A percentile compares a stretch with the other conserved stretches of the same genome.
These are phyloP conservation scores for Synanthedon myopaeformis DNA, from an alignment of 2,888 invertebrate species.

Conservation along the genomic window DNA sequence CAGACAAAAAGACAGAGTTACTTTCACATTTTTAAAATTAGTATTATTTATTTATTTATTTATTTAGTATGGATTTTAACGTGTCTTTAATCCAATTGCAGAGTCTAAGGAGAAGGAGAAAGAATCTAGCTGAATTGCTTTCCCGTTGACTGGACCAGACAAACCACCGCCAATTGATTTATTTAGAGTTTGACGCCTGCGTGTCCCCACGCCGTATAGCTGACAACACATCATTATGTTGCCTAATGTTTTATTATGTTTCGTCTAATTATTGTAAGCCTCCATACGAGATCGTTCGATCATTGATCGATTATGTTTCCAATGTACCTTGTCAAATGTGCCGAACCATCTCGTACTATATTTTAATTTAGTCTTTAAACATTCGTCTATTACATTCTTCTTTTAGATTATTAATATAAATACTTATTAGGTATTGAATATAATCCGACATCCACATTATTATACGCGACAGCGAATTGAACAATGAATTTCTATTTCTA, in stretches of 20 bases:
- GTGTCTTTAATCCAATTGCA: conserved; percentile 34
- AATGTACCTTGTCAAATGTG: conserved; percentile 4
- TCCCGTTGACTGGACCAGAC: conserved; percentile 54
- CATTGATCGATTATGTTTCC: conserved; percentile 3
- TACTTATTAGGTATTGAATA: conserved; percentile 10
- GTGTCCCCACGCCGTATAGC: conserved; percentile 24
- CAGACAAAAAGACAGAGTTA: no score
- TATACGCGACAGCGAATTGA: conserved; percentile 48
- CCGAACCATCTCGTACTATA: conserved; percentile 36
- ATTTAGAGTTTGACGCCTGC: conserved; percentile 51
- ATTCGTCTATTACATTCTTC: conserved; percentile 34
- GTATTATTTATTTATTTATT: no score
- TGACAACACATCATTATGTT: conserved; percentile 34
- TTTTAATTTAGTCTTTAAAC: conserved; percentile 41
- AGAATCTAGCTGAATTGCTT: conserved; percentile 75
- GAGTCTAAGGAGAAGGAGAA: conserved; percentile 78
- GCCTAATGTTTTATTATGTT: conserved; percentile 48
- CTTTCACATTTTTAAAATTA: no score
- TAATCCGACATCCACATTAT: conserved; percentile 8
- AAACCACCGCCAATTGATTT: conserved; percentile 68
- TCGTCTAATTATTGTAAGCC: conserved; percentile 28
- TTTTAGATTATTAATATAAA: conserved; percentile 17
- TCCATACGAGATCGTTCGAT: conserved; percentile 42
- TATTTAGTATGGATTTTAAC: no score
- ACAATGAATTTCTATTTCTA: conserved; percentile 43